A percentile compares a stretch with the other conserved stretches of the same genome.
These are phyloP conservation scores for Acanthisitta chloris DNA, from an alignment of 2,113 vertebrate genomes.

Conservation along the genomic window DNA sequence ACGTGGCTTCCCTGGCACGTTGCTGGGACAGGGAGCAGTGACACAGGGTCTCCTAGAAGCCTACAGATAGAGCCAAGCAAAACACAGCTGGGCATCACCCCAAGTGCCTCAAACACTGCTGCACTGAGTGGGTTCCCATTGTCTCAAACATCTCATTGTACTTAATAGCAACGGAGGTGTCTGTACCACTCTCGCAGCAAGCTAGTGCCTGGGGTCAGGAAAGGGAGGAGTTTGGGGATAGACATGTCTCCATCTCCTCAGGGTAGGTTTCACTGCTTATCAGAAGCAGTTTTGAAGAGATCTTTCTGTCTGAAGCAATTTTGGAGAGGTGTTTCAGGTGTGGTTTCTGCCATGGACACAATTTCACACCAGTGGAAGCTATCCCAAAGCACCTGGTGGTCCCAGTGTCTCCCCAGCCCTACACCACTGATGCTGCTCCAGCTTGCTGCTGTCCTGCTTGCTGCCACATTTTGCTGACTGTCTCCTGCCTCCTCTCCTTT, in stretches of 20 bases:
- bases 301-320: not conserved
- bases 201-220: not conserved
- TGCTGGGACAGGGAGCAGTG: not conserved
- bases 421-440: rapidly evolving
- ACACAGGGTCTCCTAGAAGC: not conserved
- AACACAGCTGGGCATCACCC: not conserved
- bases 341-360: rapidly evolving
- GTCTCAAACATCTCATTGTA: not conserved
- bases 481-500: not conserved
- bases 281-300: not conserved
- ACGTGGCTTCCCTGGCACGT: not conserved
- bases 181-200: not conserved
- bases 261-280: not conserved
- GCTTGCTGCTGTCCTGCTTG: not conserved
- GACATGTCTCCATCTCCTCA: not conserved
- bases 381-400: not conserved
- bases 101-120: not conserved
- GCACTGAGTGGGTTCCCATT: not conserved
- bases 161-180: not conserved
- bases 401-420: rapidly evolving
- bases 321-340: not conserved
- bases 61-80: not conserved
- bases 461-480: not conserved
- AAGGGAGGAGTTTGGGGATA: not conserved
- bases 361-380: not conserved